These are phyloP conservation scores for Zhengitettix transpicula DNA, from an alignment of 2,888 invertebrate genomes.

Conservation along the genomic window DNA sequence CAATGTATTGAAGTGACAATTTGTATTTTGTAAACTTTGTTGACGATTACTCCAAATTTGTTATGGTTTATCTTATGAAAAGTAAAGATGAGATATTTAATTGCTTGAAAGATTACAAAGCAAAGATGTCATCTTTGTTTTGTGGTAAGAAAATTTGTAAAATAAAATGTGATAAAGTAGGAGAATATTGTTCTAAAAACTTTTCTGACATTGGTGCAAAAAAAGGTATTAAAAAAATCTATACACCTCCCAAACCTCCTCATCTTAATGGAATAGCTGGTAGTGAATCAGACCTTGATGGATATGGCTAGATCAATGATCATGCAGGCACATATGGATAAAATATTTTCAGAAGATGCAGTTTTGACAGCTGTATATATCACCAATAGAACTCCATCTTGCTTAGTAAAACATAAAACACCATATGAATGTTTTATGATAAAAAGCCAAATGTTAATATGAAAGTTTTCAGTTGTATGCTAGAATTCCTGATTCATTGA, in stretches of 20 bases:
- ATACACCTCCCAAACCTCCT: too few relatives aligned
- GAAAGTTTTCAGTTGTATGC: slow-evolving; percentile 19
- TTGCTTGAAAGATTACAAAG: not conserved
- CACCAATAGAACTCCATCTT: not conserved
- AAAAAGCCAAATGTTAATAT: slow-evolving; percentile 20
- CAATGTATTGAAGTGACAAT: too few relatives aligned
- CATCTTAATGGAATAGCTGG: not conserved
- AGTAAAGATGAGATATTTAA: not conserved
- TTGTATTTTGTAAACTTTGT: too few relatives aligned
- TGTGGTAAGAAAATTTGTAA: too few relatives aligned
- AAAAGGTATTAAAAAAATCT: not conserved
- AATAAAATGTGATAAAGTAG: not conserved
- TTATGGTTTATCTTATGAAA: not conserved
- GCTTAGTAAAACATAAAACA: slow-evolving; percentile 21
- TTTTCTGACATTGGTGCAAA: not conserved
- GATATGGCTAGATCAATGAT: not conserved
- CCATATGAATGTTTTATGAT: slow-evolving; percentile 23
- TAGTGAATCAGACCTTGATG: not conserved
- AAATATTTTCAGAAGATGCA: slow-evolving; percentile 11
- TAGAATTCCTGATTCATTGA: not conserved
- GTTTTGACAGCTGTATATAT: slow-evolving; percentile 21
- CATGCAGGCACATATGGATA: not conserved
- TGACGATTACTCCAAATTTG: too few relatives aligned
- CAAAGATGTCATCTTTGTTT: not conserved
- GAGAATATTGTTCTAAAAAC: too few relatives aligned